Conservation (phyloP, 2,113 vertebrate genomes). For the Rhizomys pruinosus region DNA sequence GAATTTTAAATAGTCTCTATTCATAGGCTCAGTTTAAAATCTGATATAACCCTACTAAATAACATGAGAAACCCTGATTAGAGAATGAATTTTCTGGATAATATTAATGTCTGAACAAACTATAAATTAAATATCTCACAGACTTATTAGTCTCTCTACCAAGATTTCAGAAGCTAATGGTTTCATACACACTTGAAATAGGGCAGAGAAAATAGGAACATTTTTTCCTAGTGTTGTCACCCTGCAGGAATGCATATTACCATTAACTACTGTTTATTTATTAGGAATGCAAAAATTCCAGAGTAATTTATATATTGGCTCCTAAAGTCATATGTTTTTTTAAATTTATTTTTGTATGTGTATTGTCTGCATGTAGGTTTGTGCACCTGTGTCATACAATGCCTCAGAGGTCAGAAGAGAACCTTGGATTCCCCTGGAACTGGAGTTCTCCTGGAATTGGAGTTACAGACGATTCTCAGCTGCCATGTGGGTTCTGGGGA, state of each 20-base stretch:
- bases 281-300: conserved; percentile 18
- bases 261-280: conserved; percentile 38
- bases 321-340: background rate
- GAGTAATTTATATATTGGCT: background rate
- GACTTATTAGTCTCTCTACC: background rate
- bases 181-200: background rate
- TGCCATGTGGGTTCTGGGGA: no score
- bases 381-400: no score
- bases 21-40: conserved; percentile 63
- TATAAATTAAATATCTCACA: conserved; percentile 58
- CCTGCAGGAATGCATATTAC: conserved; percentile 1
- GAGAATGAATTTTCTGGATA: conserved; percentile 46
- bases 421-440: no score
- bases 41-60: conserved; percentile 60
- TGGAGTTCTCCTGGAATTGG: no score
- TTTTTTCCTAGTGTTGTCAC: background rate
- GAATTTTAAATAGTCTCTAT: conserved; percentile 47
- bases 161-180: conserved; percentile 46
- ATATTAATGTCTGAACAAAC: conserved; percentile 48
- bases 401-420: no score
- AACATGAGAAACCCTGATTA: conserved; percentile 58
- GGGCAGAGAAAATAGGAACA: conserved; percentile 1
- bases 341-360: no score
- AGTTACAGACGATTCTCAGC: no score
- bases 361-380: no score